Base-by-base conservation (phyloP, 2,113 vertebrate species). In the Anarhynchus alexandrinus region DNA sequence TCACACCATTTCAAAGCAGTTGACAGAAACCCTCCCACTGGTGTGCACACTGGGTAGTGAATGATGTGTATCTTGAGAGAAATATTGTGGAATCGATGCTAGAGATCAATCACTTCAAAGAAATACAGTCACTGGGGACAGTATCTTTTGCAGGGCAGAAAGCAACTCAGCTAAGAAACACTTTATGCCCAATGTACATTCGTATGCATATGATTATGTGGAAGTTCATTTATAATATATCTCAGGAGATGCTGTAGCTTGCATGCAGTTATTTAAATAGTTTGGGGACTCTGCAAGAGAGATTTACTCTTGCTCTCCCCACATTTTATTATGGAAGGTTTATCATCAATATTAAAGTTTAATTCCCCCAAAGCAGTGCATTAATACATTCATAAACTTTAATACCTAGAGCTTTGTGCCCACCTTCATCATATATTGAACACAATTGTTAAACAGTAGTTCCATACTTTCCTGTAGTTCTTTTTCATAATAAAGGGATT, bases 341-440 rank as follows among this genome's bases (percentile, higher is more conserved):
- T 98, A 98, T 97, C 97, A 97, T 97, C 97, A 97, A 96, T 98
- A 98, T 98, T 98, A 98, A 98, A 98, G 78, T 98, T 98, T 98
- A 98, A 98, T 98, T 98, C 97, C 95, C 95, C 94, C 94, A 96
- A 97, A 98, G 98, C 91, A 59, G 57, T 91, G 91, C 96, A 98
- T 98, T 98, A 98, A 98, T 96, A 97, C 94, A 96, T 96, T 98
- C 97, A 98, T 98, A 98, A 98, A 97, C 97, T 95, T 96, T 97
- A 98, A 98, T 96, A 97, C 90, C 94, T 52, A 38, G 70, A 88
- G 91, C 96, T 97, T 97, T 96, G 86, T 82, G 87, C 90, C 93
- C 94, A 95, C 87, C 79, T 91, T 80, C 87, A 69, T 85, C 73
- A 83, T 85, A 86, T 69, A 96, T 67, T 91, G 88, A 59, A 52